Evolutionary conservation across 1,140 invertebrate species (phyloP).

Genomic region (Danaus melanippus): DNA sequence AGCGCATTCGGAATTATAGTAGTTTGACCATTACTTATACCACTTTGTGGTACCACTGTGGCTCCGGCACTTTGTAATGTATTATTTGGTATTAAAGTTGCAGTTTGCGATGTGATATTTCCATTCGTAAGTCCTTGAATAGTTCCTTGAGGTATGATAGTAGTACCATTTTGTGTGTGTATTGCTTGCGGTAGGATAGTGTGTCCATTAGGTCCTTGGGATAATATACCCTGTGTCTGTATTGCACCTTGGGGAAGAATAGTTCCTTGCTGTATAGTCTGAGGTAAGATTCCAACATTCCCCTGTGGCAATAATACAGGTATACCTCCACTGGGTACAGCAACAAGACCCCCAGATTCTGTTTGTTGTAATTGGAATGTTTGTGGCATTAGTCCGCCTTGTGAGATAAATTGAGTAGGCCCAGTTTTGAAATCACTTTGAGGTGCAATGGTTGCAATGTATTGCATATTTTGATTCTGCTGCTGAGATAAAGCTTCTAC

Average conservation of each 20-base stretch:
- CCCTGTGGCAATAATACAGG: constrained; percentile 73
- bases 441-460: constrained; percentile 78
- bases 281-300: constrained; percentile 67
- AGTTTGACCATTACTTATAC: constrained; percentile 62
- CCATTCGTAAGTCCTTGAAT: constrained; percentile 60
- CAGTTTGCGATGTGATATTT: constrained; percentile 60
- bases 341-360: constrained; percentile 73
- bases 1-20: constrained; percentile 67
- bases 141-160: constrained; percentile 66
- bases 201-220: constrained; percentile 67
- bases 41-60: constrained; percentile 64
- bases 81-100: constrained; percentile 58
- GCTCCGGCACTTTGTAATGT: constrained; percentile 59
- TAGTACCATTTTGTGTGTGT: constrained; percentile 67
- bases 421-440: constrained; percentile 72
- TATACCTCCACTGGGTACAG: constrained; percentile 75
- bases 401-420: constrained; percentile 73
- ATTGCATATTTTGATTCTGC: constrained; percentile 79
- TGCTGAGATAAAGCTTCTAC: constrained; percentile 79
- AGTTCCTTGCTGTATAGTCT: constrained; percentile 62
- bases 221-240: constrained; percentile 71
- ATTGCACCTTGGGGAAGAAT: constrained; percentile 64
- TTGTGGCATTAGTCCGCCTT: constrained; percentile 74
- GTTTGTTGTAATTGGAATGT: constrained; percentile 77
- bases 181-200: constrained; percentile 69